Base-by-base conservation (phyloP, 2,888 invertebrate genomes). In the Syrista parreyssii region DNA sequence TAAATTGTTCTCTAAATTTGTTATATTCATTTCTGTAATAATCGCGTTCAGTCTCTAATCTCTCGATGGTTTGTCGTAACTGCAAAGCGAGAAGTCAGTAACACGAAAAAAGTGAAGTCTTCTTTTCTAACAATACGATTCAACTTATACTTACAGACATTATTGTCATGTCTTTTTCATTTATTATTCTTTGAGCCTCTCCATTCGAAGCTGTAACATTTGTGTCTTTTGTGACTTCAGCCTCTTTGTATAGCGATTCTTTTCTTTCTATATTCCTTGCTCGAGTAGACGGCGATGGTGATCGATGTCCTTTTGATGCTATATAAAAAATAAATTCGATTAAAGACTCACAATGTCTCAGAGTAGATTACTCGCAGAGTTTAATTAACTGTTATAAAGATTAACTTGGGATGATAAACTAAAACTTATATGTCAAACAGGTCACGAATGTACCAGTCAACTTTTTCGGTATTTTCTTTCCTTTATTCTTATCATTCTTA, bases 11-110 rank as follows among this genome's bases (percentile, higher is more conserved):
- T 76, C 91, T 88, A 33, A 92, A 82, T 80, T 90, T 91, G 55
- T 91, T 91, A 82, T 92, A 93, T 83, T 94, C 93, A 33, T 91
- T 91, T 88, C 91, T 92, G 81, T 92, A 93, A 86, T 92, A 92
- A 83, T 93, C 93, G 73, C 93, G 91, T 87, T 93, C 93, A 12
- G 89, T 83, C 82, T 91, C 90, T n/a, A 92, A 78, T 77, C 88
- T 88, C 76, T 91, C 90, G 76, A 92, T 82, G 31, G 84, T 84
- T 34, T 88, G 86, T 79, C 88, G 86, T 69, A 90, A 79, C 85
- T 91, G 78, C 75, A 80, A 80, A 69, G 73, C 2, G 9, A 55
- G 11, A 32, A 3, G 40, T 35, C 12, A 33, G 15, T 33, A n/a
- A 76, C 11, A 31, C 3, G 12, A 15, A 23, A 15, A 31, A 75